A percentile compares a stretch with the other conserved stretches of the same genome.
phyloP scores from a whole-genome alignment of 2,113 vertebrate genomes.

The Menidia beryllina region DNA sequence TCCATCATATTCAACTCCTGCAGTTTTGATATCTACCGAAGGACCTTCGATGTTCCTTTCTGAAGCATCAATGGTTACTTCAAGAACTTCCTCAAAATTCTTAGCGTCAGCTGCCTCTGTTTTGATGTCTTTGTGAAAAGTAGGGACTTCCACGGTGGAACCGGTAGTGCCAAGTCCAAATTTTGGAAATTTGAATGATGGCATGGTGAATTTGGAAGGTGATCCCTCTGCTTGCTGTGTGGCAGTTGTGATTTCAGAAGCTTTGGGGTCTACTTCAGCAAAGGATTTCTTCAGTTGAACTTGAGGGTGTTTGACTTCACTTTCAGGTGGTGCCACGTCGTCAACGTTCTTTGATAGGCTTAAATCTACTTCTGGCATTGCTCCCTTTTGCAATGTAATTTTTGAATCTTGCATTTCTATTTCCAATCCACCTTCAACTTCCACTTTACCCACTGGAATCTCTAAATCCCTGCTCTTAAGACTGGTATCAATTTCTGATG shows the following conservation, averaged over 20 bases:
- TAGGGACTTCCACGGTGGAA: rapidly evolving
- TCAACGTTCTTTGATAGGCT: conserved; percentile 13
- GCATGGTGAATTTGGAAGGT: conserved; percentile 41
- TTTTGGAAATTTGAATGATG: conserved; percentile 49
- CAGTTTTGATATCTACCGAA: conserved; percentile 15
- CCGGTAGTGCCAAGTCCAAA: conserved; percentile 39
- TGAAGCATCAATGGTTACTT: conserved; percentile 7
- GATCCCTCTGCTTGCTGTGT: neutral
- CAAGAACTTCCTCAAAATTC: conserved; percentile 7
- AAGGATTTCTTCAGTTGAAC: conserved; percentile 15
- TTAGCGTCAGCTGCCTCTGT: conserved; percentile 19
- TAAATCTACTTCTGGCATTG: conserved; percentile 19
- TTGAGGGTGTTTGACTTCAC: conserved; percentile 15
- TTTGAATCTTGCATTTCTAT: neutral
- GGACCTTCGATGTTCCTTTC: conserved; percentile 7
- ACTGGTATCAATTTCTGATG: neutral
- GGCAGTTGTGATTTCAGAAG: neutral
- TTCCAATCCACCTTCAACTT: neutral
- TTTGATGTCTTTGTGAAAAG: rapidly evolving
- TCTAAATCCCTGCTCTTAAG: neutral
- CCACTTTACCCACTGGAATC: neutral
- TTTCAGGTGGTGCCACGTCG: conserved; percentile 23
- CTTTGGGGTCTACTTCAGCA: neutral
- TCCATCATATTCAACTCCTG: conserved; percentile 2
- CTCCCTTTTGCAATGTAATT: neutral